Base-by-base conservation (phyloP, 2,113 vertebrate genomes). In the Ophiodon elongatus region DNA sequence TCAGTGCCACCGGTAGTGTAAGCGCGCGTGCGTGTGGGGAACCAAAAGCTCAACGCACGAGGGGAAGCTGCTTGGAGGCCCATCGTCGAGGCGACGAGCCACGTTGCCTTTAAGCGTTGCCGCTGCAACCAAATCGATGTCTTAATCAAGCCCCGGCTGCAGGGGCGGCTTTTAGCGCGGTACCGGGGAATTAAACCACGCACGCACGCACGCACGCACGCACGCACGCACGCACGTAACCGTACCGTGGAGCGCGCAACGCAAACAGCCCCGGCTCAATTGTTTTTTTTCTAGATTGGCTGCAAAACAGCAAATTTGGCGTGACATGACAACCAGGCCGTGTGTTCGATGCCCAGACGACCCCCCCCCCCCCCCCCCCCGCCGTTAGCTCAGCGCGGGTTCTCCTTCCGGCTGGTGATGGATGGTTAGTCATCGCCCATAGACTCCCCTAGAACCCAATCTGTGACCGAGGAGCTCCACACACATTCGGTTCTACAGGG, bases 401-500 rank as follows among this genome's bases (percentile, higher is more conserved):
- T n/a, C n/a, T n/a, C n/a, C n/a, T n/a, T n/a, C n/a, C n/a, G n/a
- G n/a, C n/a, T n/a, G n/a, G n/a, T 37, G 91, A 92, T 64, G 0
- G 91, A 89, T 84, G 92, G 76, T 88, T 82, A 87, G 84, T 93
- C 93, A 29, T 88, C 90, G 17, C 92, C 92, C 92, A 93, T 92
- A 93, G 93, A 94, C 93, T 93, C 93, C 93, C 93, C 91, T 80
- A 94, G 93, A 94, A 94, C 93, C 93, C 93, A 94, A 94, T 94
- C 93, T 94, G 93, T 94, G 93, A 94, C 88, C 78, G 86, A 82
- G 84, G 85, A 90, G 84, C 86, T 93, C 92, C 93, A 93, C 93
- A 94, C 93, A 94, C 93, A 94, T 94, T 94, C 92, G 93, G 93
- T 94, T 94, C 93, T 94, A 94, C 93, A 94, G 93, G 93, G 93